Evolutionary conservation across 2,888 invertebrate species (phyloP).

Genomic region (Sclerodermus sp.): DNA sequence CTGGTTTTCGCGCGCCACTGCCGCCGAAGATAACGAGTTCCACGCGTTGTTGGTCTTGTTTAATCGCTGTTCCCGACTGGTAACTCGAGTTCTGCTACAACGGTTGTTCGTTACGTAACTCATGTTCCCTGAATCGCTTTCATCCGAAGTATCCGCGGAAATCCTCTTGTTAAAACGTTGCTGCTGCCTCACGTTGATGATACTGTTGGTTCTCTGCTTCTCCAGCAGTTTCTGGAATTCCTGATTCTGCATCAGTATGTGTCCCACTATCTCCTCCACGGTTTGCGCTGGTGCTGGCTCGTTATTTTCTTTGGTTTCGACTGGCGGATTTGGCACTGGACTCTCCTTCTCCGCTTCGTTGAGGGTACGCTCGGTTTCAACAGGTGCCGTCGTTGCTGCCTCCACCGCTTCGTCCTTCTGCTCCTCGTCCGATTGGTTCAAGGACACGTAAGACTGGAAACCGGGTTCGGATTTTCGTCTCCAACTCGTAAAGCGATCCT

Average conservation of each 20-base stretch:
- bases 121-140: constrained; percentile 49
- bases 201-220: constrained; percentile 68
- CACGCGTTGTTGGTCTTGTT: constrained; percentile 45
- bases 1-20: constrained; percentile 29
- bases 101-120: constrained; percentile 34
- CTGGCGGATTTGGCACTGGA: not conserved
- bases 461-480: constrained; percentile 74
- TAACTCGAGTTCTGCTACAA: constrained; percentile 25
- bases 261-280: constrained; percentile 78
- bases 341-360: constrained; percentile 58
- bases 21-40: constrained; percentile 38
- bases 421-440: constrained; percentile 50
- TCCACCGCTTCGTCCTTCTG: constrained; percentile 31
- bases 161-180: constrained; percentile 62
- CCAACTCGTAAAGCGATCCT: constrained; percentile 66
- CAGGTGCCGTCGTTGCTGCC: constrained; percentile 8
- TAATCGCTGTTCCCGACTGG: constrained; percentile 35
- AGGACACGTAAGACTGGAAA: constrained; percentile 54
- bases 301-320: constrained; percentile 39
- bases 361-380: constrained; percentile 37
- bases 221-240: constrained; percentile 79
- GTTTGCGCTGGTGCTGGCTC: constrained; percentile 57
- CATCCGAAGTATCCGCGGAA: constrained; percentile 60
- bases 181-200: constrained; percentile 62
- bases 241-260: constrained; percentile 78